phyloP scores from a whole-genome alignment of 1,140 invertebrate genomes.

The Penaeus chinensis region DNA sequence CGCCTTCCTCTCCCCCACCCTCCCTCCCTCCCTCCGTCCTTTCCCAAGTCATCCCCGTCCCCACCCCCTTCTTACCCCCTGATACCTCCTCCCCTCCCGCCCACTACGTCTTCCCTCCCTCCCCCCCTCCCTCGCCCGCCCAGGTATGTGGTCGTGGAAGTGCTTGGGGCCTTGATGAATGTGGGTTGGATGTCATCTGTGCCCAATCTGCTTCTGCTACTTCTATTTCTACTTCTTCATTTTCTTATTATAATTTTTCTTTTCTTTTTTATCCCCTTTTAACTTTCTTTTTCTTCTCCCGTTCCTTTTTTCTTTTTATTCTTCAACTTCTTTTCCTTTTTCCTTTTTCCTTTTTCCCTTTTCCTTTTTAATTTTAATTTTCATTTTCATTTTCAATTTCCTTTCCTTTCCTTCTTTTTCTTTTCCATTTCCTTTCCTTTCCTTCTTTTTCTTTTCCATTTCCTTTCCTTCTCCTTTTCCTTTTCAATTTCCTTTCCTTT shows the following conservation, averaged over 20 bases:
- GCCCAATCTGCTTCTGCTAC: neutral
- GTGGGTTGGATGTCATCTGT: neutral
- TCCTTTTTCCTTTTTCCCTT: no score
- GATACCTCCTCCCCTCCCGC: neutral
- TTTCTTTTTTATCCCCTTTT: neutral
- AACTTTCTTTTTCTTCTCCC: neutral
- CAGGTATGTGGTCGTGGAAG: neutral
- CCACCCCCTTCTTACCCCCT: neutral
- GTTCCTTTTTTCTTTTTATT: no score
- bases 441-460: no score
- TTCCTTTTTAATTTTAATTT: no score
- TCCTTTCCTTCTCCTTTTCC: no score
- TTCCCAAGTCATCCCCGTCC: neutral
- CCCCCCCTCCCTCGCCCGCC: neutral
- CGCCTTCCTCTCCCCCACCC: neutral
- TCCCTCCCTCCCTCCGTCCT: neutral
- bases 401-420: no score
- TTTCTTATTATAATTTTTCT: neutral
- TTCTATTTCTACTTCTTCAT: neutral
- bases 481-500: no score
- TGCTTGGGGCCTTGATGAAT: neutral
- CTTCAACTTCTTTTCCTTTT: no score
- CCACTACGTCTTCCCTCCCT: neutral
- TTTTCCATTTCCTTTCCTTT: no score
- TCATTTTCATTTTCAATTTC: no score